Conservation (phyloP, 2,797 vertebrate species). For the Poecilia wingei region DNA sequence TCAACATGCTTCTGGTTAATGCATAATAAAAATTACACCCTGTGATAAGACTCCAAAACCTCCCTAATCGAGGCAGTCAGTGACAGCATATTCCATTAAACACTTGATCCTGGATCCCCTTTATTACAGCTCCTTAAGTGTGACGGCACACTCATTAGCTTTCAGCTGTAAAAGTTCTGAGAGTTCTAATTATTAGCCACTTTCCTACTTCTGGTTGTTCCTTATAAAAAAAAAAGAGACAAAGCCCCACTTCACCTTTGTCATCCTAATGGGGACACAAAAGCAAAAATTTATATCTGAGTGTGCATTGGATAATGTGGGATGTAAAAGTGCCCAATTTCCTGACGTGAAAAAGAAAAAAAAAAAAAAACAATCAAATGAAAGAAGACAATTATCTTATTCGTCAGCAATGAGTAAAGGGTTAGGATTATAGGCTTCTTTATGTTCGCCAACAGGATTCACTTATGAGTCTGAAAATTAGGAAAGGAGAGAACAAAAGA, state of each 20-base stretch:
- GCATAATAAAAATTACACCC: slow-evolving; percentile 15
- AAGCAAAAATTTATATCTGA: slow-evolving; percentile 41
- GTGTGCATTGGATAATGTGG: slow-evolving; percentile 42
- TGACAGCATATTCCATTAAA: slow-evolving; percentile 10
- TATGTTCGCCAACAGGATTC: slow-evolving; percentile 58
- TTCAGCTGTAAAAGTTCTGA: slow-evolving; percentile 8
- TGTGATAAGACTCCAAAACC: slow-evolving; percentile 5
- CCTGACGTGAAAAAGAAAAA: slow-evolving; percentile 7
- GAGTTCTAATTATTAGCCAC: slow-evolving; percentile 27
- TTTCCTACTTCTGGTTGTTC: slow-evolving; percentile 13
- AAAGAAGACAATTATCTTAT: neutral
- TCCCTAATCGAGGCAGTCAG: slow-evolving; percentile 13
- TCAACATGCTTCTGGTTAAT: slow-evolving; percentile 12
- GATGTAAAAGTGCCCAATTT: slow-evolving; percentile 31
- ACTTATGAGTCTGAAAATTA: slow-evolving; percentile 54
- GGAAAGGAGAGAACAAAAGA: slow-evolving; percentile 3
- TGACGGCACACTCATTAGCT: neutral
- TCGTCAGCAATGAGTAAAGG: slow-evolving; percentile 51
- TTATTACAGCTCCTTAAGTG: slow-evolving; percentile 3
- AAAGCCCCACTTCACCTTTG: slow-evolving; percentile 20
- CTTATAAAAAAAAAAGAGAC: slow-evolving; percentile 17
- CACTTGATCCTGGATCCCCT: slow-evolving; percentile 1
- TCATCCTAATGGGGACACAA: slow-evolving; percentile 38
- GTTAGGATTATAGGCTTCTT: slow-evolving; percentile 34
- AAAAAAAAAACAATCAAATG: slow-evolving; percentile 4